Conservation (phyloP, 2,888 invertebrate genomes). For the Atherix ibis region DNA sequence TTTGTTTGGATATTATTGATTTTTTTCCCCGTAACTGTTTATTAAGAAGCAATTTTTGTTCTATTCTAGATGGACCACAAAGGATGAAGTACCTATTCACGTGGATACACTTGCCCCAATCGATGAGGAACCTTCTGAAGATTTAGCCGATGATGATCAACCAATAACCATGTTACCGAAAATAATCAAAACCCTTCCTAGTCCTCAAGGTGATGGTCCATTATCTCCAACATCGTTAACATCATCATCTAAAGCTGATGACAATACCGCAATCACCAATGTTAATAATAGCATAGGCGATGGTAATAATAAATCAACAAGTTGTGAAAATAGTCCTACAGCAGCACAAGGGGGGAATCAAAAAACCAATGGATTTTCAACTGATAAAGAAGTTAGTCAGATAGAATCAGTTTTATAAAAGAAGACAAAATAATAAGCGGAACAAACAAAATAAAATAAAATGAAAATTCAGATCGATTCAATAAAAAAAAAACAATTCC, state of each 20-base stretch:
- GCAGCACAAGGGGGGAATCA: conserved; percentile 6
- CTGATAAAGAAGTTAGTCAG: conserved; percentile 43
- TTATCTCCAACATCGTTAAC: conserved; percentile 6
- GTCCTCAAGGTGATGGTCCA: conserved; percentile 30
- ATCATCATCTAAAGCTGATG: conserved; percentile 1
- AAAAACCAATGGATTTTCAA: conserved; percentile 5
- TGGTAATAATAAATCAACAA: conserved; percentile 6
- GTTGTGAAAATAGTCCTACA: conserved; percentile 5
- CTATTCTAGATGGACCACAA: conserved; percentile 22
- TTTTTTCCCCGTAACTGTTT: too few species aligned
- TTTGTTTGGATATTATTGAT: too few species aligned
- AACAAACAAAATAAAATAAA: too few species aligned
- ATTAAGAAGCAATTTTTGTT: neutral
- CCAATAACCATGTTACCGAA: conserved; percentile 62
- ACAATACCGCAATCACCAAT: conserved; percentile 3
- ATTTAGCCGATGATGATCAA: conserved; percentile 55
- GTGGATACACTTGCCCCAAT: conserved; percentile 64
- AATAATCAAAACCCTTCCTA: conserved; percentile 63
- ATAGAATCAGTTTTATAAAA: conserved; percentile 56
- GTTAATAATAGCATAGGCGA: neutral
- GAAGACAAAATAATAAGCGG: neutral
- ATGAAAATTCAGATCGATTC: too few species aligned
- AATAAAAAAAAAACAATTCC: too few species aligned
- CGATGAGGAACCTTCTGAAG: conserved; percentile 69
- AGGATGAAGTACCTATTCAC: conserved; percentile 45